These are phyloP conservation scores for Nipponia nippon DNA, from an alignment of 2,113 vertebrate species.

Conservation along the genomic window DNA sequence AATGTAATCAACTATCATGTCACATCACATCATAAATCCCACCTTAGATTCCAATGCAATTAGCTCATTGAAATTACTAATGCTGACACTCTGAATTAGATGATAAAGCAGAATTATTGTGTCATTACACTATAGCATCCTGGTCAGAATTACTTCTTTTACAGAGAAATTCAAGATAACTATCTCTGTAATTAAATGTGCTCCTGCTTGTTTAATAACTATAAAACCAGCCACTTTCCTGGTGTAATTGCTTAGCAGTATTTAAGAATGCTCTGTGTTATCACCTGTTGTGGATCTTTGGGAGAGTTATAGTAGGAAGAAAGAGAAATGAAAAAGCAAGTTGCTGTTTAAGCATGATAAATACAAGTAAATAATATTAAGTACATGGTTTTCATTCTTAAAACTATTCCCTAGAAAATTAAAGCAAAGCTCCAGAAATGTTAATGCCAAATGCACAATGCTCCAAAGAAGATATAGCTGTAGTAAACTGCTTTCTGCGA, in stretches of 20 bases:
- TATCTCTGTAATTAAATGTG: constrained; percentile 10
- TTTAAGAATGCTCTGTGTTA: background rate
- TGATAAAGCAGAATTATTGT: background rate
- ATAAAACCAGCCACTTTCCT: background rate
- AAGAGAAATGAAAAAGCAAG: background rate
- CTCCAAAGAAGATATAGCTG: background rate
- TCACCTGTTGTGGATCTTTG: background rate
- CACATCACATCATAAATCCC: background rate
- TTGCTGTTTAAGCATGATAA: background rate
- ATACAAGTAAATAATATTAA: background rate
- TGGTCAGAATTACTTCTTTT: background rate
- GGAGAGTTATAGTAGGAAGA: background rate
- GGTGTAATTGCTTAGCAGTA: background rate
- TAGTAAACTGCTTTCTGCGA: background rate
- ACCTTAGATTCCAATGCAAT: background rate
- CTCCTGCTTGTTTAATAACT: background rate
- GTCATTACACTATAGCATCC: background rate
- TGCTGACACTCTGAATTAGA: background rate
- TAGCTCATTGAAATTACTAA: background rate
- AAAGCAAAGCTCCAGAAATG: background rate
- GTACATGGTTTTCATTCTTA: background rate
- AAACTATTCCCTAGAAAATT: background rate
- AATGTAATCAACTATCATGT: background rate
- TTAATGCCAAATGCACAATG: background rate
- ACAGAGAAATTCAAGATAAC: background rate